A percentile compares a stretch with the other conserved stretches of the same genome.
Conservation (phyloP, 2,113 vertebrate species). For the Polypterus senegalus region DNA sequence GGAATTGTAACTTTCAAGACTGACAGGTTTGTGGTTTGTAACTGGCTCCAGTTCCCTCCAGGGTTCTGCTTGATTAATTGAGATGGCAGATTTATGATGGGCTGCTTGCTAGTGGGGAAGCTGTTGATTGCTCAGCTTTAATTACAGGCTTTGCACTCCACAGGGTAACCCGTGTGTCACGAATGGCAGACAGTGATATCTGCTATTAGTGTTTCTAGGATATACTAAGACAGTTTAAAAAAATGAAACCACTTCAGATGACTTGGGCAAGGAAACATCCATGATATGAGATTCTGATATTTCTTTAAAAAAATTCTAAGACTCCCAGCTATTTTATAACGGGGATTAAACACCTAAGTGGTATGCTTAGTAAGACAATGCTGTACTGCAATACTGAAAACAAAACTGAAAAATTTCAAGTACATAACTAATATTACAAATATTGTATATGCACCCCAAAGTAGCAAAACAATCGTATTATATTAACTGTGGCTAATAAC, state of each 20-base stretch:
- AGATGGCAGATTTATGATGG: slow-evolving; percentile 45
- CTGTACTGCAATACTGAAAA: no score
- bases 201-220: slow-evolving; percentile 37
- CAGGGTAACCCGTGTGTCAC: slow-evolving; percentile 33
- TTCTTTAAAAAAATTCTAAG: no score
- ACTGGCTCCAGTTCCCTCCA: slow-evolving; percentile 32
- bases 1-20: slow-evolving; percentile 22
- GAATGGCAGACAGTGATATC: slow-evolving; percentile 24
- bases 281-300: no score
- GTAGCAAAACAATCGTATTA: no score
- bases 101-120: slow-evolving; percentile 27
- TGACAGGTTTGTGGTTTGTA: slow-evolving; percentile 31
- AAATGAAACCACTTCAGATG: slow-evolving; percentile 25
- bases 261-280: slow-evolving; percentile 16
- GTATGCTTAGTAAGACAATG: no score
- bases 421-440: no score
- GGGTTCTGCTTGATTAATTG: slow-evolving; percentile 37
- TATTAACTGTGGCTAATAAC: no score
- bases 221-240: slow-evolving; percentile 32
- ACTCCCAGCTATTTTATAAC: no score
- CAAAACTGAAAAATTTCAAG: no score
- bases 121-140: slow-evolving; percentile 24
- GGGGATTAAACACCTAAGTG: no score
- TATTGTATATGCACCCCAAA: no score
- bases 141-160: slow-evolving; percentile 39